These are phyloP conservation scores for Ennomos erosarius DNA, from an alignment of 2,888 invertebrate species.

Conservation along the genomic window DNA sequence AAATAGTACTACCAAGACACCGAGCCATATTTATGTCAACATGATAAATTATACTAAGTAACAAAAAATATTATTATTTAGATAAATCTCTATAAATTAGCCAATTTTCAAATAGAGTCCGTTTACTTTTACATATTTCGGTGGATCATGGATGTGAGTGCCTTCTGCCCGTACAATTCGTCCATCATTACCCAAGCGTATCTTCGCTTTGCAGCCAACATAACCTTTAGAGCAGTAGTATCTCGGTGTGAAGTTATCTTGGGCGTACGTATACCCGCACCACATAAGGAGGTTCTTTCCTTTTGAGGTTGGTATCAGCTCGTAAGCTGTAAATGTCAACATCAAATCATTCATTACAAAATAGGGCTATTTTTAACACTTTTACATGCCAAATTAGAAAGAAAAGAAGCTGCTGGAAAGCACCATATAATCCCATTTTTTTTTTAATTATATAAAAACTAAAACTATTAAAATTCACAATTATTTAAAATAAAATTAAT, in stretches of 20 bases:
- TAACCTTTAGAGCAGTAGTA: slow-evolving; percentile 16
- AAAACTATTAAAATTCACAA: no score
- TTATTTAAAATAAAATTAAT: no score
- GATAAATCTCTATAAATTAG: no score
- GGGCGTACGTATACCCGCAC: slow-evolving; percentile 46
- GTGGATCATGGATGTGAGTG: slow-evolving; percentile 20
- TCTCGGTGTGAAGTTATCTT: slow-evolving; percentile 15
- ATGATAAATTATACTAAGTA: no score
- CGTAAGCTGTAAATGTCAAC: slow-evolving; percentile 24
- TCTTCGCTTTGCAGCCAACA: slow-evolving; percentile 16
- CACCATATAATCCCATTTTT: no score
- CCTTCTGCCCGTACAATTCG: slow-evolving; percentile 13
- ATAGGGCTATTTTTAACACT: no score
- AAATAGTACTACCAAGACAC: no score
- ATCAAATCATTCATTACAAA: no score
- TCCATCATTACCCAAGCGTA: slow-evolving; percentile 16
- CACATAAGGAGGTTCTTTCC: slow-evolving; percentile 47
- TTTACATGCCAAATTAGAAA: no score
- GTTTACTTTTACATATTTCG: slow-evolving; percentile 13
- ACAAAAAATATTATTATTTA: no score
- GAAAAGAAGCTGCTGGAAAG: no score
- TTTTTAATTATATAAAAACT: no score
- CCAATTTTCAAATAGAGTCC: slow-evolving; percentile 22
- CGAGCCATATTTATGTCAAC: background rate
- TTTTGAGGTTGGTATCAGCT: slow-evolving; percentile 43